Conservation (phyloP, 2,113 vertebrate species). For the Phalacrocorax brasilianus region DNA sequence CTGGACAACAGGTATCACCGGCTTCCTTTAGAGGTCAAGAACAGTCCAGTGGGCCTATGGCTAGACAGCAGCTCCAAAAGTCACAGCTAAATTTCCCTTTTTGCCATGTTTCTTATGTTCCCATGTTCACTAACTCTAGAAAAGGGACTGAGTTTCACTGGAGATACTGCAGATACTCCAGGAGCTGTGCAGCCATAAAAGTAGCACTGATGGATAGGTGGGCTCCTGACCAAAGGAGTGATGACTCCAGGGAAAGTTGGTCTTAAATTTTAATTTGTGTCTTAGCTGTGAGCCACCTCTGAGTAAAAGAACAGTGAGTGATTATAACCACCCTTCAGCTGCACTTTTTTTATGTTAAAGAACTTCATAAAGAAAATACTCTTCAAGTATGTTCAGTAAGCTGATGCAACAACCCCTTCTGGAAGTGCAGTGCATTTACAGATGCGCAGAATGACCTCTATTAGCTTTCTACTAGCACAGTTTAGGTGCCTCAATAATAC, state of each 20-base stretch:
- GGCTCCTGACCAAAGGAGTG: not conserved
- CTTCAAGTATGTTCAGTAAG: not conserved
- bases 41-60: not conserved
- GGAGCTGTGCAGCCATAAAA: not conserved
- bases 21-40: not conserved
- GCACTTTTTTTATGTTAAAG: not conserved
- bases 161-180: not conserved
- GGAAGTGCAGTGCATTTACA: not conserved
- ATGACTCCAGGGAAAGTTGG: not conserved
- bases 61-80: not conserved
- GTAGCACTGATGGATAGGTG: not conserved
- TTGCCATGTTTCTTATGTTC: not conserved
- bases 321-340: not conserved
- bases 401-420: not conserved
- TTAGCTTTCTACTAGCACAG: not conserved
- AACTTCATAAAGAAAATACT: not conserved
- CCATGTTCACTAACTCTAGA: not conserved
- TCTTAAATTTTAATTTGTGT: slow-evolving; percentile 18
- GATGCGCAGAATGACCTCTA: not conserved
- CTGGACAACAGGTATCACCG: not conserved
- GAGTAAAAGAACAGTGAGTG: not conserved
- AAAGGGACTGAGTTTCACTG: not conserved
- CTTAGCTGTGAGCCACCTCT: not conserved
- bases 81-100: not conserved
- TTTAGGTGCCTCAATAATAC: not conserved